Conservation (phyloP, 2,888 invertebrate genomes). For the Tachina lurida region DNA sequence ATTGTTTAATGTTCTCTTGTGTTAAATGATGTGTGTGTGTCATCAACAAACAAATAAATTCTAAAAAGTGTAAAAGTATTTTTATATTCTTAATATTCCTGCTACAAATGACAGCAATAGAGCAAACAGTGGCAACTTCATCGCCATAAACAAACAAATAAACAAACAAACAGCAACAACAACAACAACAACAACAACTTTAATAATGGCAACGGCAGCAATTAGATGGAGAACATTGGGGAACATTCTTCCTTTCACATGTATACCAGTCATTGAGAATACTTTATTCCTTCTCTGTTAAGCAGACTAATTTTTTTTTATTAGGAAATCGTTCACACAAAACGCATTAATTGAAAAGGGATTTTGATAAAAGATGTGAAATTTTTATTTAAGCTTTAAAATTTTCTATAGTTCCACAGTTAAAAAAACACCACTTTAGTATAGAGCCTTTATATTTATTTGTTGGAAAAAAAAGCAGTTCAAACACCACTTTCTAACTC, state of each 20-base stretch:
- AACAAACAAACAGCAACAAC: not conserved
- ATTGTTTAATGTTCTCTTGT: constrained; percentile 51
- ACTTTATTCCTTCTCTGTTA: not conserved
- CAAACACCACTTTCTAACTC: not conserved
- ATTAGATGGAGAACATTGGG: not conserved
- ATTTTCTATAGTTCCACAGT: no score
- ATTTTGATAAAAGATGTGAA: not conserved
- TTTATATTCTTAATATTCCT: constrained; percentile 68
- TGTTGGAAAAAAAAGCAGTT: no score
- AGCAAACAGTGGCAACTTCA: constrained; percentile 30
- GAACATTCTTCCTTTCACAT: not conserved
- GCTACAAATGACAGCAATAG: constrained; percentile 38
- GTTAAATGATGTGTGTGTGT: constrained; percentile 60
- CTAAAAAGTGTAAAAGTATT: constrained; percentile 65
- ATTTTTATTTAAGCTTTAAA: not conserved
- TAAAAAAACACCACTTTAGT: no score
- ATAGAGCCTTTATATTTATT: no score
- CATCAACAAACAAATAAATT: constrained; percentile 61
- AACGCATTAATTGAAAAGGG: constrained; percentile 20
- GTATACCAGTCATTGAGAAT: not conserved
- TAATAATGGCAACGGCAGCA: constrained; percentile 11
- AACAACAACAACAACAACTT: not conserved
- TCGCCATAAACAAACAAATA: not conserved
- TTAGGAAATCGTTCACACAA: constrained; percentile 33
- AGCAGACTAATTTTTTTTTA: not conserved